These are phyloP conservation scores for Rhagoletis zephyria DNA, from an alignment of 1,140 invertebrate species.

Conservation along the genomic window DNA sequence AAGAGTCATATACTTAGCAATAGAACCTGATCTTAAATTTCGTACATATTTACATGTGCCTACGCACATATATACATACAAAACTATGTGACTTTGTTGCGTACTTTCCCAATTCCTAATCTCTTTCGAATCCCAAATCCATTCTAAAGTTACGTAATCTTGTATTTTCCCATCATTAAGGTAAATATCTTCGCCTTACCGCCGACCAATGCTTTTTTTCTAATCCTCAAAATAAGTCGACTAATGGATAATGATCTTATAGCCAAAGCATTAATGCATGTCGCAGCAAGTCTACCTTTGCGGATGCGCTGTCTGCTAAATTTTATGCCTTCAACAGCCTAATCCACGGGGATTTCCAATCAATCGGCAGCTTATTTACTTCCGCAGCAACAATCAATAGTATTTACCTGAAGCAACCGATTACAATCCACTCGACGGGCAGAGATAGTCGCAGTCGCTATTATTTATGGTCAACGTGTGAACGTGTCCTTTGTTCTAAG, in stretches of 20 bases:
- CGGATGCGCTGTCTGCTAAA: not conserved
- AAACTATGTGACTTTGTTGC: no score
- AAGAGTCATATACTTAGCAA: no score
- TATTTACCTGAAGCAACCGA: not conserved
- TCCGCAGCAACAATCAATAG: not conserved
- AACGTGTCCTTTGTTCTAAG: not conserved
- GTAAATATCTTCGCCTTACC: not conserved
- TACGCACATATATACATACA: no score
- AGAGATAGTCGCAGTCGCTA: not conserved
- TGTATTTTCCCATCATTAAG: constrained; percentile 12
- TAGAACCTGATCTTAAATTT: no score
- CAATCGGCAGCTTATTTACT: not conserved
- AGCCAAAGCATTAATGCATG: not conserved
- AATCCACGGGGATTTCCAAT: not conserved
- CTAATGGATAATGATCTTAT: constrained; percentile 21
- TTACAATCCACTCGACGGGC: not conserved
- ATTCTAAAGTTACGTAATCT: constrained; percentile 9
- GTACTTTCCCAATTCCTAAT: no score
- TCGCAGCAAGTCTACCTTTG: not conserved
- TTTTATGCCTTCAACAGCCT: not conserved
- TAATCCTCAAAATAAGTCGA: not conserved
- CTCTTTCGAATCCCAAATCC: not conserved
- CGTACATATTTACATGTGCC: no score
- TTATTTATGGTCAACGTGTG: not conserved
- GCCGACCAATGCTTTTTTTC: not conserved